Evolutionary conservation across 1,140 invertebrate species (phyloP), one percentile per base, ranked within the genome.

Genomic region (Drosophila tani): DNA sequence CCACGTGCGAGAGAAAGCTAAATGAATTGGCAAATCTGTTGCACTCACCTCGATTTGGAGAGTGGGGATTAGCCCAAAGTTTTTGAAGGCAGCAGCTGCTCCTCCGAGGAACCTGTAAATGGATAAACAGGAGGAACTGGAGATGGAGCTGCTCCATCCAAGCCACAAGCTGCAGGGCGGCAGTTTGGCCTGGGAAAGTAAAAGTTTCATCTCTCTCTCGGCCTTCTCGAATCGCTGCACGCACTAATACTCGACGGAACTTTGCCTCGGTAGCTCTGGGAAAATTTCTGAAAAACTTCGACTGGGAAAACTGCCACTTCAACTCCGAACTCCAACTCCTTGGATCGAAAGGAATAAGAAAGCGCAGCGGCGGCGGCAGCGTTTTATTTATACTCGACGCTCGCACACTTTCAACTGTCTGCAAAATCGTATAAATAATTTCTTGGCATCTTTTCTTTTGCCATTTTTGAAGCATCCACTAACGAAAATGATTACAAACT

Each of bases 401-500:
- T 59, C 47, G 55, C 57, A 58, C 45, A 58, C 50, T 81, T 73
- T 60, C 67, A 70, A 66, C 82, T 78, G 82, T 86, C 79, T 59
- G 69, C 27, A 51, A 78, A 88, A 88, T 78, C 77, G 77, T 81
- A 83, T 84, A 88, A 88, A 83, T 88, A 88, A 87, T 88, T 83
- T 88, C 58, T 62, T 64, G 67, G 73, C 75, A 60, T 82, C 67
- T 19, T 62, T 75, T 67, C 62, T 81, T 71, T 81, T 53, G 67
- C 59, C 83, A 81, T 78, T 85, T 77, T 81, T 85, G 74, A 85
- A 86, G 82, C 66, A 75, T 65, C 71, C 76, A 87, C 63, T 75
- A 81, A 88, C 73, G 77, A 83, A 88, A 88, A 88, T 79, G 85
- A 90, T 90, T 90, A 81, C 81, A 90, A 88, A 90, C 84, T 88